These are phyloP conservation scores for Silurus asotus DNA, from an alignment of 2,113 vertebrate genomes.

Conservation along the genomic window DNA sequence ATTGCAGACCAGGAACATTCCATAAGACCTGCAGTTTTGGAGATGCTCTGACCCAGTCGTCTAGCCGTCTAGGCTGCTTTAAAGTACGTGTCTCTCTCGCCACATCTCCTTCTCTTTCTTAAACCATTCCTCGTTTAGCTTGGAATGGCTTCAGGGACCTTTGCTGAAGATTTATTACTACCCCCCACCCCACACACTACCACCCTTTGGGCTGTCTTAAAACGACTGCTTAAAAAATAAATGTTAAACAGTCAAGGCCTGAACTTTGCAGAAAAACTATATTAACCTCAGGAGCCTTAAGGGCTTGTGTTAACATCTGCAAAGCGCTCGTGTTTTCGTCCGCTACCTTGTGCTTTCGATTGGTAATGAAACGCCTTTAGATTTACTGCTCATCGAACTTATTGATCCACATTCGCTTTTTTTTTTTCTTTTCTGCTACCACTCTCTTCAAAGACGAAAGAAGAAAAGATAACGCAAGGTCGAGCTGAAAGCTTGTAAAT, in stretches of 20 bases:
- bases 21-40: no score
- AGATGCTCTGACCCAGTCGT: no score
- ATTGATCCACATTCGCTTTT: conserved; percentile 4
- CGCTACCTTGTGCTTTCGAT: conserved; percentile 26
- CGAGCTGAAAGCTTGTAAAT: background rate
- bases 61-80: conserved; percentile 33
- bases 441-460: background rate
- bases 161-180: conserved; percentile 72
- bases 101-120: background rate
- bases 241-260: conserved; percentile 72
- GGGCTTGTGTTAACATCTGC: conserved; percentile 44
- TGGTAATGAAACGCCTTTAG: conserved; percentile 32
- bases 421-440: background rate
- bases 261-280: conserved; percentile 67
- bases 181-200: conserved; percentile 47
- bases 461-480: background rate
- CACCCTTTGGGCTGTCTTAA: conserved; percentile 66
- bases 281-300: conserved; percentile 65
- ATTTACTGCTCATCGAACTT: conserved; percentile 32
- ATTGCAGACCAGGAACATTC: no score
- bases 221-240: conserved; percentile 70
- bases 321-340: conserved; percentile 24
- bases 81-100: background rate
- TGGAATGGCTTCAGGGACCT: conserved; percentile 62
- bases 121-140: conserved; percentile 45